Base-by-base conservation (phyloP, 2,888 invertebrate species). In the Uropetala carovei region DNA sequence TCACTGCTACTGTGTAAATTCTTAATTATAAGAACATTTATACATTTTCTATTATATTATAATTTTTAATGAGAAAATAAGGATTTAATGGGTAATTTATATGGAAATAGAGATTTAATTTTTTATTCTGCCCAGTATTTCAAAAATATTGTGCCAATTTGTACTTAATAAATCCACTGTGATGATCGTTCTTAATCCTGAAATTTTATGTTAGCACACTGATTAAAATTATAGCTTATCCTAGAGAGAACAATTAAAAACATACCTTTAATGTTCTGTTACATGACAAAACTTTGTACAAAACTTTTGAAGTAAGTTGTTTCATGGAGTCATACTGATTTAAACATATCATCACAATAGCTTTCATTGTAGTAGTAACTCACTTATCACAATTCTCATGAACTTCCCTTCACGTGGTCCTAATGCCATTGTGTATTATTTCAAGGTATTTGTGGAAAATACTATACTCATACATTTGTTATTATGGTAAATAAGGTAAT, bases 31-130 rank as follows among this genome's bases (percentile, higher is more conserved):
- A 64, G 30, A 89, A 64, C 89, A 89, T 89, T 89, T 89, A 89
- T 89, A 89, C 89, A 89, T 89, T 89, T 89, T 89, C 89, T 89
- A 89, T 89, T 89, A 89, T 89, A 89, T 43, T 89, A 89, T 89
- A 89, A 89, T 60, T 89, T 89, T 89, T 89, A 64, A 89, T 43
- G 64, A 64, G 68, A 86, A 60, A 86, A 89, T 56, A 64, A 89
- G 89, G 89, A 89, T 89, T 64, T 89, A 60, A 68, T 89, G 89
- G 89, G 89, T 89, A 89, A 86, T 89, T 89, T 89, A 89, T 89
- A 89, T 64, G 89, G 64, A 60, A n/a, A 89, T 89, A 59, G 60
- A 89, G 89, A 64, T 89, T 43, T 89, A 89, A 89, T 68, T 89
- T 60, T 89, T 89, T 64, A 64, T 89, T 89, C 89, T 22, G 64